phyloP scores from a whole-genome alignment of 2,113 vertebrate genomes.

The Salvator merianae region DNA sequence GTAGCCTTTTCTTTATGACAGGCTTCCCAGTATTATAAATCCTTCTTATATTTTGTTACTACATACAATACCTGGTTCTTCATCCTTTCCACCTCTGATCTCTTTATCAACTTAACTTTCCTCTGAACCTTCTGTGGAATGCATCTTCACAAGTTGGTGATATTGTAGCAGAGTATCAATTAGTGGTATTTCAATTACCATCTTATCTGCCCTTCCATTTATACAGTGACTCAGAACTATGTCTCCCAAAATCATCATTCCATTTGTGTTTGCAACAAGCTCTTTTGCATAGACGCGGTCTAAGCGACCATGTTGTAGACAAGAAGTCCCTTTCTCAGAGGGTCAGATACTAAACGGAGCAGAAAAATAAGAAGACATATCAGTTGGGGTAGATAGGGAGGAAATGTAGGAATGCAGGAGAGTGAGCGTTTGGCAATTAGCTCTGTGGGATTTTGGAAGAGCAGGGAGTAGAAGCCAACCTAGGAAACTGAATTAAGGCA shows the following conservation, averaged over 20 bases:
- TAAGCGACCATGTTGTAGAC: no score
- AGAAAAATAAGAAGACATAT: no score
- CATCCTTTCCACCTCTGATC: neutral
- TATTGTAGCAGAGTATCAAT: neutral
- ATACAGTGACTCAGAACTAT: neutral
- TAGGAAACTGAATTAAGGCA: no score
- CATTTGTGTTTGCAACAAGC: neutral
- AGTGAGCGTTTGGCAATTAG: no score
- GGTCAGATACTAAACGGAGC: no score
- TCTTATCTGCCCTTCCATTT: neutral
- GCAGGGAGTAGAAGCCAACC: no score
- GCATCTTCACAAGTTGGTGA: no score
- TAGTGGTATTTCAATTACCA: neutral
- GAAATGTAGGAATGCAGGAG: no score
- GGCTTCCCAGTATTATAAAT: neutral
- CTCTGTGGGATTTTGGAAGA: no score
- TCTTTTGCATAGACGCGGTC: no score
- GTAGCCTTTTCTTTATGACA: neutral
- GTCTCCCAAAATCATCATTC: neutral
- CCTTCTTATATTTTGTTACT: neutral
- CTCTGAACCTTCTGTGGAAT: neutral
- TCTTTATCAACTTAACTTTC: neutral
- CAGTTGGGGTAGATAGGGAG: no score
- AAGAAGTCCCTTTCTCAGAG: no score
- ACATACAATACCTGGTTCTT: neutral